Evolutionary conservation across 1,140 invertebrate genomes (phyloP), one percentile per base, ranked within the genome.

Genomic region (Matsumurasca onukii): DNA sequence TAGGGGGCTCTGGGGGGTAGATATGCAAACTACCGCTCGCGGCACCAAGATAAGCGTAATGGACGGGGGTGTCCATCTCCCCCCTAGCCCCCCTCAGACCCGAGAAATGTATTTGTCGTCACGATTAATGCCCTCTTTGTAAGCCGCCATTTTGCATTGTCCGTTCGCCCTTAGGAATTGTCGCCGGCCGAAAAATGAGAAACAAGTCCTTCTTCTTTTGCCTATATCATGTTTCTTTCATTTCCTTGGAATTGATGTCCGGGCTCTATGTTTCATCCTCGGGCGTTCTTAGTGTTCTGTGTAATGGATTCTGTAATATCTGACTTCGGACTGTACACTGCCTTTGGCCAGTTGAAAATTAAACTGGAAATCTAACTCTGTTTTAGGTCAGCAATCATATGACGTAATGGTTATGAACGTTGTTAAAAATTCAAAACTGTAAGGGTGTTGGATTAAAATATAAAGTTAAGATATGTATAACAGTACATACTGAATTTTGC

Each of bases 41-140:
- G 48, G 62, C 62, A 20, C 5, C 9, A 20, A n/a, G 62, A 65
- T 65, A 65, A 65, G 62, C 34, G 24, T 27, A 65, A 65, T 65
- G 39, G 29, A 65, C 39, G 39, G 27, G 31, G 31, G 30, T 65
- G 62, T 65, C 62, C 62, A 65, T 65, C 62, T 45, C 29, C 34
- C 25, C 31, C 61, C 57, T 12, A 12, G 9, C 30, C 27, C 61
- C 31, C 30, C 17, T 24, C 34, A 31, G 9, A 1, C 31, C 31
- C 34, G 62, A 65, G 62, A 65, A 65, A 65, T 65, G 62, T 65
- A 65, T 65, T 65, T 65, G 62, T 65, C 39, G n/a, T 45, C 62
- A 17, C 31, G 62, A 65, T 65, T 65, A 65, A 65, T 65, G 39
- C 31, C 31, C 15, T 17, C 25, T 27, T 59, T 59, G 55, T 59